Evolutionary conservation across 2,113 vertebrate species (phyloP).

Genomic region (Procapra przewalskii): DNA sequence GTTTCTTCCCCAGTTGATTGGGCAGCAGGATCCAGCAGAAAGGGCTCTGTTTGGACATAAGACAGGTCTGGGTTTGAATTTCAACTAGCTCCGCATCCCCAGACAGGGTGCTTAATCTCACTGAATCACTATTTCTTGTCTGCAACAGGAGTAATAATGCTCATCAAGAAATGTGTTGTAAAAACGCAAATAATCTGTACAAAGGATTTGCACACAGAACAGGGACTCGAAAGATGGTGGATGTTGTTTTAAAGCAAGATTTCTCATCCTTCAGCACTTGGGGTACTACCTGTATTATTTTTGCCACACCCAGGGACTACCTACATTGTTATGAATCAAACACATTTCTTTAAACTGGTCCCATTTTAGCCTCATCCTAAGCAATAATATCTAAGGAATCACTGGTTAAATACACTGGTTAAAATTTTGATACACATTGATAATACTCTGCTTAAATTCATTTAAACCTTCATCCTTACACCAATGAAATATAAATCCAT

Average conservation of each 20-base stretch:
- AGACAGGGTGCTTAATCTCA: background rate
- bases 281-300: background rate
- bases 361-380: background rate
- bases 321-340: background rate
- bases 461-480: background rate
- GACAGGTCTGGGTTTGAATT: background rate
- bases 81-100: fast-evolving
- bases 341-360: background rate
- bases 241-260: background rate
- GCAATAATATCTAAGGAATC: background rate
- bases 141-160: background rate
- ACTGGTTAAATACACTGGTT: background rate
- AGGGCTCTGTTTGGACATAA: background rate
- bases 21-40: background rate
- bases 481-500: background rate
- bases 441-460: background rate
- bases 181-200: background rate
- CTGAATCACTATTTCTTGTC: background rate
- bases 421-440: background rate
- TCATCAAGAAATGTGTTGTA: background rate
- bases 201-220: background rate
- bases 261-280: background rate
- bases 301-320: background rate
- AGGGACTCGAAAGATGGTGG: background rate
- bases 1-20: background rate